Evolutionary conservation across 2,113 vertebrate species (phyloP).

Genomic region (Chaetorhynchus papuensis): DNA sequence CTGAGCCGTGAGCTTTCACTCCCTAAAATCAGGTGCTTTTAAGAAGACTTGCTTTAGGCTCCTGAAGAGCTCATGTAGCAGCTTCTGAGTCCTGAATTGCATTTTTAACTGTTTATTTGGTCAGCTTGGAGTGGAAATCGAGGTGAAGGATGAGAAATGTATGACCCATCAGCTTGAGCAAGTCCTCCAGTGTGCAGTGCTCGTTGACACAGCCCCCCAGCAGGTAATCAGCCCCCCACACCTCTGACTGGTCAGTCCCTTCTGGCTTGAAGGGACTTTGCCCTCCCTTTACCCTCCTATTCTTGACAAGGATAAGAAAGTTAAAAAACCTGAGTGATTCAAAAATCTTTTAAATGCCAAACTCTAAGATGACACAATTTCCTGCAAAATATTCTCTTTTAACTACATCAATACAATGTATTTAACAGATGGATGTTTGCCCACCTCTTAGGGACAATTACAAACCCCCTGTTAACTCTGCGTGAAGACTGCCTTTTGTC

Average conservation of each 20-base stretch:
- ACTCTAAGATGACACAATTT: fast-evolving
- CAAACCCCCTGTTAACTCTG: not conserved
- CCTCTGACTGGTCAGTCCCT: not conserved
- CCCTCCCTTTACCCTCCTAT: not conserved
- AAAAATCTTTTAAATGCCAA: not conserved
- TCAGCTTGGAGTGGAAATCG: not conserved
- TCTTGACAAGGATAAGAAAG: not conserved
- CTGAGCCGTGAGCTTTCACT: not conserved
- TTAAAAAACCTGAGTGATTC: fast-evolving
- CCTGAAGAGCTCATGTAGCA: not conserved
- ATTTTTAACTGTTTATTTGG: not conserved
- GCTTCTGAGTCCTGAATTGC: not conserved
- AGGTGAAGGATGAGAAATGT: not conserved
- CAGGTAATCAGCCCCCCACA: not conserved
- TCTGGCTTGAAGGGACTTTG: not conserved
- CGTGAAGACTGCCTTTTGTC: not conserved
- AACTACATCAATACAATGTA: not conserved
- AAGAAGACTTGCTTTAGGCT: not conserved
- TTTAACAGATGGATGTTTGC: not conserved
- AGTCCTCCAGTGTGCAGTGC: not conserved
- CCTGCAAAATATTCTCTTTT: not conserved
- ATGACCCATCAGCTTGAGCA: not conserved
- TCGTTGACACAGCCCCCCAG: not conserved
- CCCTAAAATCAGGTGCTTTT: conserved; percentile 2
- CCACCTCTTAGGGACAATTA: not conserved